A percentile compares a stretch with the other conserved stretches of the same genome.
Conservation (phyloP, 2,888 invertebrate species). For the Cosmopolites sordidus region DNA sequence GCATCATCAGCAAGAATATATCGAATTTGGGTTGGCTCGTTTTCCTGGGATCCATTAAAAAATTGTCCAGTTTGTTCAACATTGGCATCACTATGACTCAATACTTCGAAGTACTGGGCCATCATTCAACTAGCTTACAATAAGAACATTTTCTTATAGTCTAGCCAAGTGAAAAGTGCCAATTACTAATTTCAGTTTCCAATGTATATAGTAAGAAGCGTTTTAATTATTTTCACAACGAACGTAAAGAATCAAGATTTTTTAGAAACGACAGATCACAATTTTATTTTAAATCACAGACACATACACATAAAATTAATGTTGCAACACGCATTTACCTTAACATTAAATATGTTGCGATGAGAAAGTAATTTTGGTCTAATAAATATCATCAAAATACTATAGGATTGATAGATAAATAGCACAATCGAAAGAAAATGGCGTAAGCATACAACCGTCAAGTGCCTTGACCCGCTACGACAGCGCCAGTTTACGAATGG, state of each 20-base stretch:
- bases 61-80: slow-evolving; percentile 54
- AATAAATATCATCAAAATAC: too few species aligned
- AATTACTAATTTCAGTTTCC: too few species aligned
- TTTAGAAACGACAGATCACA: too few species aligned
- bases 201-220: too few species aligned
- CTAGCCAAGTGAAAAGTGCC: too few species aligned
- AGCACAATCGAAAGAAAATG: background rate
- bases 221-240: too few species aligned
- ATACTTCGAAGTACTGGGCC: slow-evolving; percentile 69
- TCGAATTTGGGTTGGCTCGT: slow-evolving; percentile 36
- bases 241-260: too few species aligned
- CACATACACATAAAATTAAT: too few species aligned
- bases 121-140: slow-evolving; percentile 47
- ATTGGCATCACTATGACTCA: slow-evolving; percentile 54
- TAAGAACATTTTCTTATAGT: background rate
- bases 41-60: slow-evolving; percentile 57
- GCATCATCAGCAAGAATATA: slow-evolving; percentile 43
- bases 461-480: background rate
- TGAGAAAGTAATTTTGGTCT: too few species aligned
- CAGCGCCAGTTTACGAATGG: background rate
- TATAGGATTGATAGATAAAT: background rate
- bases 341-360: too few species aligned
- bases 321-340: too few species aligned
- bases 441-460: background rate
- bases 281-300: too few species aligned